Base-by-base conservation (phyloP, 2,113 vertebrate genomes). In the Myiagra hebetior region DNA sequence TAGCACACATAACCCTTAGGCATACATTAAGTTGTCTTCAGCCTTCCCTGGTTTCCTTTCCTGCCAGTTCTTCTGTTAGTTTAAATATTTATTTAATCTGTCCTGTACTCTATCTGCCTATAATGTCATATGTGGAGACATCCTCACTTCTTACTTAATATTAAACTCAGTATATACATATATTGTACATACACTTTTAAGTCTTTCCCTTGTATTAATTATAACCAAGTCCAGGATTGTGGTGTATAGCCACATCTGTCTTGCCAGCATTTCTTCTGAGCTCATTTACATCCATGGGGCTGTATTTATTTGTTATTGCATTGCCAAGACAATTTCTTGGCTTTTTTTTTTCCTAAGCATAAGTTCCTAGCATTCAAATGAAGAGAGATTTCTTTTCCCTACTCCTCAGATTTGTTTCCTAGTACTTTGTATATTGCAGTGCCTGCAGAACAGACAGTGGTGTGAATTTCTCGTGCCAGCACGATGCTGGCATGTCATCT, bases 81-180 rank as follows among this genome's bases (percentile, higher is more conserved):
- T 97, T 95, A 96, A 96, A 92, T 95, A 88, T 95, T 96, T 91
- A 94, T 97, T 92, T 68, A 77, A 86, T 88, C 67, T 91, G 26
- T 93, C 73, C 64, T 72, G 30, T 94, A 78, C 21, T 55, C 62
- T 65, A 30, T 91, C 87, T 93, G 85, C 62, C n/a, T 92, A 22
- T 69, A 57, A n/a, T 88, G 50, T 91, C 44, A 7, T 64, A 74
- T 15, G 28, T 60, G 49, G 56, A 88, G 53, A 67, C 53, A 75
- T 91, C 30, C 23, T 6, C 3, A 5, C 37, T 50, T 69, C 68
- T 63, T 50, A 14, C 50, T 78, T 81, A 10, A 42, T 94, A 75
- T 70, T 92, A 89, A 94, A 88, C 16, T 9, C 44, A 27, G 15
- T 60, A 12, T 37, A 10, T 59, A 12, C 27, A 10, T 37, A 55